Evolutionary conservation across 2,113 vertebrate species (phyloP).

Genomic region (Mola mola): DNA sequence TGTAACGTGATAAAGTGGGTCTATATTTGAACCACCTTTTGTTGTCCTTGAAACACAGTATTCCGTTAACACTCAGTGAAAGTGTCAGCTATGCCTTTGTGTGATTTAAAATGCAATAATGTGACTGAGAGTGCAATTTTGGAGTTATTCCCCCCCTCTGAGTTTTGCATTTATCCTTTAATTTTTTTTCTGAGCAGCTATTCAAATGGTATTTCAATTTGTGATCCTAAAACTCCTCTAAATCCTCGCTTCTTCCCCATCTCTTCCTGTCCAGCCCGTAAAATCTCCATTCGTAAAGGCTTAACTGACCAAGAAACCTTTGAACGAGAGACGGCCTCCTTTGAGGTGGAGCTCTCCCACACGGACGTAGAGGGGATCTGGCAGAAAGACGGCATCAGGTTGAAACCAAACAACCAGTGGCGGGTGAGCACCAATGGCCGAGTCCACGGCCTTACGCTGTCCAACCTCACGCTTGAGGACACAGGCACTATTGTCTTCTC

Average conservation of each 20-base stretch:
- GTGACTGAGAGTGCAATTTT: no score
- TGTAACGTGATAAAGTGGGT: no score
- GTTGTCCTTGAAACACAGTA: conserved; percentile 43
- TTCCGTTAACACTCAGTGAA: no score
- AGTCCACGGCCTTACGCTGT: conserved; percentile 85
- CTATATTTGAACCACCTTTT: conserved; percentile 41
- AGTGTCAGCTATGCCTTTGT: no score
- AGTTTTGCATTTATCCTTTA: no score
- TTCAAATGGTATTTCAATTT: no score
- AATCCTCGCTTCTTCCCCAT: background rate
- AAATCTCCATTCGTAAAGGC: conserved; percentile 82
- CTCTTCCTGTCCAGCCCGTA: conserved; percentile 81
- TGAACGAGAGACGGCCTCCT: conserved; percentile 89
- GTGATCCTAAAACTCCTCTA: no score
- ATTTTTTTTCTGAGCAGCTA: no score
- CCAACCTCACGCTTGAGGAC: conserved; percentile 86
- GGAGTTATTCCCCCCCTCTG: no score
- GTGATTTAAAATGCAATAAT: no score
- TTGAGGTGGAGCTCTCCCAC: conserved; percentile 92
- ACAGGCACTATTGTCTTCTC: conserved; percentile 88
- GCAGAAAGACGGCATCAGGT: conserved; percentile 88
- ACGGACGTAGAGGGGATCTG: conserved; percentile 86
- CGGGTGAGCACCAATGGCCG: conserved; percentile 82
- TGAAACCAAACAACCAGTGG: conserved; percentile 85
- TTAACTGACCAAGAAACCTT: conserved; percentile 85